Evolutionary conservation across 1,140 invertebrate genomes (phyloP).

Genomic region (Cyclargus thomasi): DNA sequence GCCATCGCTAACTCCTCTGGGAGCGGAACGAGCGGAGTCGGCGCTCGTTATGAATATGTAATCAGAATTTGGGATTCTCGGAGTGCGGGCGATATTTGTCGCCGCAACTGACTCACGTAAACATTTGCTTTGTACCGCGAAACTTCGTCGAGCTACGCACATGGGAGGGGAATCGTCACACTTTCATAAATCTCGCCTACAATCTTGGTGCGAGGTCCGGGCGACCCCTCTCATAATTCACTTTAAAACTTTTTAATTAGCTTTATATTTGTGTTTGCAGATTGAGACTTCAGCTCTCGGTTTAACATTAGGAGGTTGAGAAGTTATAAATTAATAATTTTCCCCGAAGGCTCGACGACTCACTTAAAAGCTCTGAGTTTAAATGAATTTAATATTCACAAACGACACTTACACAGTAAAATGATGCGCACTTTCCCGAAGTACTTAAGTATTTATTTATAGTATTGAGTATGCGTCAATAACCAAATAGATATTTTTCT

Average conservation of each 20-base stretch:
- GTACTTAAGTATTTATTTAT: too few relatives aligned
- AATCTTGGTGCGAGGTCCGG: slow-evolving; percentile 65
- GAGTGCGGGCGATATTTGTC: slow-evolving; percentile 71
- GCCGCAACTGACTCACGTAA: slow-evolving; percentile 60
- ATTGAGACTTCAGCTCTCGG: slow-evolving; percentile 67
- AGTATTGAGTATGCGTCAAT: too few relatives aligned
- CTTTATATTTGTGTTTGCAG: slow-evolving; percentile 75
- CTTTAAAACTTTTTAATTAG: slow-evolving; percentile 75
- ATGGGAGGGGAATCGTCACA: slow-evolving; percentile 35
- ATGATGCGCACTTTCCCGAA: too few relatives aligned
- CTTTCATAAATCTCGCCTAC: slow-evolving; percentile 64
- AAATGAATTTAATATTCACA: not conserved
- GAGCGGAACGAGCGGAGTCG: slow-evolving; percentile 64
- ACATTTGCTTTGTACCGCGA: slow-evolving; percentile 65
- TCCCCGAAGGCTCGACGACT: slow-evolving; percentile 22
- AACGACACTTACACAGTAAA: not conserved
- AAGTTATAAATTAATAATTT: slow-evolving; percentile 59
- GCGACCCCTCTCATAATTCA: slow-evolving; percentile 73
- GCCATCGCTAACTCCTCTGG: slow-evolving; percentile 41
- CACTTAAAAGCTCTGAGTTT: not conserved
- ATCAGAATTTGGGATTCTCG: slow-evolving; percentile 74
- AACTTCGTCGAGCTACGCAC: slow-evolving; percentile 40
- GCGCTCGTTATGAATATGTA: slow-evolving; percentile 75
- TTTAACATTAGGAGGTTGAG: slow-evolving; percentile 63
- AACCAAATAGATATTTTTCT: too few relatives aligned